These are phyloP conservation scores for Macrophya annulata DNA, from an alignment of 2,888 invertebrate species.

Conservation along the genomic window DNA sequence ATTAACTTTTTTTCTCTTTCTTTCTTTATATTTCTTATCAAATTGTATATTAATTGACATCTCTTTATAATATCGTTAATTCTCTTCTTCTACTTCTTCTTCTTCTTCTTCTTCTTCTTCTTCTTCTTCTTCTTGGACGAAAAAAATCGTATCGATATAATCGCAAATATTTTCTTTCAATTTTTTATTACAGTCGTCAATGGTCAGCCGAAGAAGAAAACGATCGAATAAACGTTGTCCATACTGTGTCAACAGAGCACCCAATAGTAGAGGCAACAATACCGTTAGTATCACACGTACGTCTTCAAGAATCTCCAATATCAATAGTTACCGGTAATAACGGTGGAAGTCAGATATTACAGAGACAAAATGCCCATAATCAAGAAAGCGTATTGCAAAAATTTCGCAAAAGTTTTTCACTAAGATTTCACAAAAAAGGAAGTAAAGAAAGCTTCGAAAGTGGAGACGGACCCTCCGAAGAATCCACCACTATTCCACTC, in stretches of 20 bases:
- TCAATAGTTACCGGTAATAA: constrained; percentile 54
- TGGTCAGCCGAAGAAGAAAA: constrained; percentile 75
- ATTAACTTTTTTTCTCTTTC: neutral
- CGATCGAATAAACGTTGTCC: constrained; percentile 53
- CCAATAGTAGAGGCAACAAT: constrained; percentile 73
- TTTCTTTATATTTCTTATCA: neutral
- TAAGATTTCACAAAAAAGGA: constrained; percentile 82
- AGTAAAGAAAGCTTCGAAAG: constrained; percentile 80
- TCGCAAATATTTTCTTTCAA: neutral
- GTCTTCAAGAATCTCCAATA: constrained; percentile 68
- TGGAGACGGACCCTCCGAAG: constrained; percentile 73
- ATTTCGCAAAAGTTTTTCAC: constrained; percentile 86
- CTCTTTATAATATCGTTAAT: too few species aligned
- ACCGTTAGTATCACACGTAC: constrained; percentile 71
- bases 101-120: too few species aligned
- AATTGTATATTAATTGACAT: neutral
- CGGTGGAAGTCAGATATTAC: constrained; percentile 63
- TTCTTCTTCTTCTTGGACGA: too few species aligned
- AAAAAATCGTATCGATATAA: too few species aligned
- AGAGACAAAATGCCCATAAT: constrained; percentile 15
- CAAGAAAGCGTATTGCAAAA: constrained; percentile 85
- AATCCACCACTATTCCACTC: constrained; percentile 73
- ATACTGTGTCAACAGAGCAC: constrained; percentile 72
- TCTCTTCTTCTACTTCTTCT: too few species aligned
- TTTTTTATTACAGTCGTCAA: constrained; percentile 67